A percentile compares a stretch with the other conserved stretches of the same genome.
phyloP scores from a whole-genome alignment of 2,888 invertebrate genomes.

The Macrophya alboannulata region DNA sequence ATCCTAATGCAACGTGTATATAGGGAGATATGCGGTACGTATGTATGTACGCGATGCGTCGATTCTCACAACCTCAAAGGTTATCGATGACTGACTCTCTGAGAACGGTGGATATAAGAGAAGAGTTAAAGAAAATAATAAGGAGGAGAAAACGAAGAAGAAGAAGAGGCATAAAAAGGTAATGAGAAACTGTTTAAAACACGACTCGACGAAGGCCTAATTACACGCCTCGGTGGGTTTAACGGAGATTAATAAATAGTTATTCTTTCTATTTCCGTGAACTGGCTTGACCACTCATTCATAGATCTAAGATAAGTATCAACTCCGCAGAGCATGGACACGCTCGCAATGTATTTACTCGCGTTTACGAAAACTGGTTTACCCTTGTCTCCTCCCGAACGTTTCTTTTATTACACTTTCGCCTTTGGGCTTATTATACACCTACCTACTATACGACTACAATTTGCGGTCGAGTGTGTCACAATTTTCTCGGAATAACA shows the following conservation, averaged over 20 bases:
- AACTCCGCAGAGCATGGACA: neutral
- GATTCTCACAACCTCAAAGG: slow-evolving; percentile 40
- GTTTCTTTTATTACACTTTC: slow-evolving; percentile 26
- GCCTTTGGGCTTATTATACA: neutral
- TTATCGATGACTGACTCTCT: neutral
- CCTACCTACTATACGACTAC: neutral
- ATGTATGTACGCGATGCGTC: neutral
- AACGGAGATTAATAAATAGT: slow-evolving; percentile 28
- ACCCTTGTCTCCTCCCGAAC: neutral
- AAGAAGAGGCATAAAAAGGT: neutral
- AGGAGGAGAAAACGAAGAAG: neutral
- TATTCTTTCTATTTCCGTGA: slow-evolving; percentile 40
- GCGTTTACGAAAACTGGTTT: neutral
- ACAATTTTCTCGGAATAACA: neutral
- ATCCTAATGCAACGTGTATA: neutral
- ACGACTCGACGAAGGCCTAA: neutral
- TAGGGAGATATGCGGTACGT: neutral
- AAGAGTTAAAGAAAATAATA: neutral
- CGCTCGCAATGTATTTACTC: neutral
- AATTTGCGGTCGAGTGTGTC: slow-evolving; percentile 13
- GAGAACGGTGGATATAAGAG: neutral
- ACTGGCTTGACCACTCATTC: slow-evolving; percentile 39
- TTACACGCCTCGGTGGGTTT: slow-evolving; percentile 8
- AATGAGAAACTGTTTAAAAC: neutral
- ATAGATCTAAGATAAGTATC: slow-evolving; percentile 28